phyloP scores from a whole-genome alignment of 1,140 invertebrate genomes.

The Halesus radiatus region DNA sequence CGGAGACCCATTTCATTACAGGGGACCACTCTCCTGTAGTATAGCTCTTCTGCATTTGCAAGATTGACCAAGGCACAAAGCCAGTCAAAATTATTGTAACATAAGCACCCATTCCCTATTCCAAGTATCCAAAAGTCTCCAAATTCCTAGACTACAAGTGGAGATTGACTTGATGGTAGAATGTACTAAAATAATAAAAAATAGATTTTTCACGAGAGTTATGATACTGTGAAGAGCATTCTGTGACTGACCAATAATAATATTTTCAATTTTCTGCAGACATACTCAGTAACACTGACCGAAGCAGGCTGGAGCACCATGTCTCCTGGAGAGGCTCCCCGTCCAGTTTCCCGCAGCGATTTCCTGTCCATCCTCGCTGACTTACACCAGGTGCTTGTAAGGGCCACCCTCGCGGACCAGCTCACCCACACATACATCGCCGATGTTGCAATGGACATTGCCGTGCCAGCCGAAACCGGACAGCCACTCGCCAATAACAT shows the following conservation, averaged over 20 bases:
- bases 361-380: constrained; percentile 88
- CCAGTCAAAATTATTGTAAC: too few relatives aligned
- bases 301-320: constrained; percentile 77
- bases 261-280: constrained; percentile 58
- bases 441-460: constrained; percentile 85
- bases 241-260: background rate
- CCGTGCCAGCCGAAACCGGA: constrained; percentile 72
- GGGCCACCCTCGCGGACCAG: constrained; percentile 83
- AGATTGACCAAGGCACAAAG: too few relatives aligned
- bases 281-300: constrained; percentile 73
- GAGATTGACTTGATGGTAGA: too few relatives aligned
- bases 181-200: too few relatives aligned
- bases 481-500: constrained; percentile 76
- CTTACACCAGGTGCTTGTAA: constrained; percentile 86
- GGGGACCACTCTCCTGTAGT: too few relatives aligned
- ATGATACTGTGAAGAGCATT: too few relatives aligned
- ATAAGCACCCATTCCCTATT: too few relatives aligned
- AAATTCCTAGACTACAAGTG: too few relatives aligned
- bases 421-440: constrained; percentile 82
- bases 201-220: too few relatives aligned
- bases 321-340: constrained; percentile 66
- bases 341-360: constrained; percentile 78
- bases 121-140: too few relatives aligned
- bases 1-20: too few relatives aligned
- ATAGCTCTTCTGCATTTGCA: too few relatives aligned